These are phyloP conservation scores for Chironomus riparius DNA, from an alignment of 2,888 invertebrate species.

Conservation along the genomic window DNA sequence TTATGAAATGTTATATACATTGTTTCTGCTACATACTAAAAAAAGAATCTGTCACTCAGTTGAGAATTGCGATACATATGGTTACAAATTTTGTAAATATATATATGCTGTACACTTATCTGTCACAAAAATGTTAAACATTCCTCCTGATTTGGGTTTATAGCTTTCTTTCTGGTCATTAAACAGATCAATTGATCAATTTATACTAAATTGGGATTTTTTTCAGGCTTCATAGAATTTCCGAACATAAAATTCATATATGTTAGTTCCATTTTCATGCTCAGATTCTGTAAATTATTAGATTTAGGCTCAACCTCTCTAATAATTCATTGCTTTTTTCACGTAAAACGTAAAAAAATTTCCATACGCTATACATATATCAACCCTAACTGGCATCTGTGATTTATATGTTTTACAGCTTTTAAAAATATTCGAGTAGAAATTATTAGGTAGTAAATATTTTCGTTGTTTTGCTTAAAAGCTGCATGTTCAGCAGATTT, in stretches of 20 bases:
- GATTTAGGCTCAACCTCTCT: no score
- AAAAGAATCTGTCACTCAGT: not conserved
- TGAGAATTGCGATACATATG: not conserved
- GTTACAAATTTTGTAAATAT: not conserved
- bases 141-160: not conserved
- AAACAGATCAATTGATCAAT: not conserved
- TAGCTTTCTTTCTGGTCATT: not conserved
- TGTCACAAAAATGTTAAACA: not conserved
- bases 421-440: no score
- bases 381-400: no score
- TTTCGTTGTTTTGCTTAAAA: no score
- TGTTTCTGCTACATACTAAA: not conserved
- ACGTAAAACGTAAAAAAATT: no score
- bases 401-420: no score
- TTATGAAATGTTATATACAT: not conserved
- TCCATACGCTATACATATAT: no score
- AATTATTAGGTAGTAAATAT: no score
- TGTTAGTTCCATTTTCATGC: not conserved
- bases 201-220: not conserved
- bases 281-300: not conserved
- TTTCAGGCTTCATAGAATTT: not conserved
- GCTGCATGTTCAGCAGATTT: no score
- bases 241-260: not conserved
- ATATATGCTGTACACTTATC: not conserved
- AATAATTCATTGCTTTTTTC: no score